Evolutionary conservation across 2,797 vertebrate genomes (phyloP), one percentile per base, ranked within the genome.

Genomic region (Anableps anableps): DNA sequence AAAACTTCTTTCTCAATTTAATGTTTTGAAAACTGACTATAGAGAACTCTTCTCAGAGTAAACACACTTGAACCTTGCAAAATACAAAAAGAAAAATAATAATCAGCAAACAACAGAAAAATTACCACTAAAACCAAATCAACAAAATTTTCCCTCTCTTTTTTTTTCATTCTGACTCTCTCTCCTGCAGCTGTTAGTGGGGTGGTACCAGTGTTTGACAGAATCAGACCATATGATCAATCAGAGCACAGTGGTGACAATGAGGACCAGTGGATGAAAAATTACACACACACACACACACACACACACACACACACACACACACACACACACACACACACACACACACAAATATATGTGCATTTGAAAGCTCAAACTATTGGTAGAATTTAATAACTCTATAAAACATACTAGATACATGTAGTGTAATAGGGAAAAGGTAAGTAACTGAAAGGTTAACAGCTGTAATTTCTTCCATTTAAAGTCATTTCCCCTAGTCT

Each of bases 201-300:
- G 82, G 80, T 89, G 83, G 78, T 74, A 55, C 70, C 55, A 55
- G 71, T 76, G 79, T 77, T 83, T 93, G 91, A 94, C 84, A 92
- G 92, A 94, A 92, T 94, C 90, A 94, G 93, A 91, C 74, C 89
- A 92, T 91, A 90, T 91, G 90, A 94, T 94, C 90, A 90, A 91
- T 94, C 92, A 92, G 78, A 87, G 85, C 78, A 58, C 81, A 85
- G 81, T 75, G 4, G 81, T 91, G 89, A 91, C 85, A 85, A 89
- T 86, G 64, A 90, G 83, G 80, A 84, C 80, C 72, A 84, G 86
- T 21, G 60, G 76, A 83, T 86, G 83, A 90, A 89, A 91, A 68
- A 90, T 81, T 80, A 41, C 36, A 0, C 23, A 41, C 64, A 68
- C 38, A 80, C 77, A 88, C 51, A 77, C 71, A 81, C 71, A 81